phyloP scores from a whole-genome alignment of 2,797 vertebrate genomes.

The Salmo trutta region DNA sequence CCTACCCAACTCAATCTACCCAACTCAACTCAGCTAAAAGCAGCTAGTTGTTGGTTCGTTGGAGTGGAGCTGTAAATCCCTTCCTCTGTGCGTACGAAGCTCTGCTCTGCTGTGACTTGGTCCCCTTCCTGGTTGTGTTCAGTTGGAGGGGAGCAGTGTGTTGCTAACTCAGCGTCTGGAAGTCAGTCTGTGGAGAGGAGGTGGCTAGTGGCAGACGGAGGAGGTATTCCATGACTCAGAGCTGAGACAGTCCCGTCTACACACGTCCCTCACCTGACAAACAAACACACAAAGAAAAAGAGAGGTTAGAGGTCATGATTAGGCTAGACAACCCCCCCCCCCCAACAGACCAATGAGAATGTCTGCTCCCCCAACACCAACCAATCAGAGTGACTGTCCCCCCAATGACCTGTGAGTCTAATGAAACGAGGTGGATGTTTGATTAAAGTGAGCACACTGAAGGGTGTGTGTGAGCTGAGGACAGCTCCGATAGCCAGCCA shows the following conservation, averaged over 20 bases:
- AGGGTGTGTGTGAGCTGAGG: conserved; percentile 2
- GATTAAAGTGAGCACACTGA: not conserved
- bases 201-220: conserved; percentile 83
- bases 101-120: conserved; percentile 76
- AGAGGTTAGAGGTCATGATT: conserved; percentile 52
- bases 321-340: conserved; percentile 17
- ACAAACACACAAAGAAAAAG: conserved; percentile 58
- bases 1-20: too few relatives aligned
- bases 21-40: not conserved
- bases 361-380: too few relatives aligned
- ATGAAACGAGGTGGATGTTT: not conserved
- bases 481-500: conserved; percentile 48
- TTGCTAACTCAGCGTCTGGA: conserved; percentile 93
- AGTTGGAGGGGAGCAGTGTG: conserved; percentile 87
- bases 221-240: conserved; percentile 93
- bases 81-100: conserved; percentile 64
- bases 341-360: too few relatives aligned
- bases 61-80: not conserved
- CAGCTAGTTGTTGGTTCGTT: not conserved
- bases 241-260: conserved; percentile 76
- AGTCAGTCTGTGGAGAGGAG: conserved; percentile 87
- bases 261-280: conserved; percentile 80
- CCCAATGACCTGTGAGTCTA: conserved; percentile 6
- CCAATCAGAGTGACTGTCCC: too few relatives aligned
- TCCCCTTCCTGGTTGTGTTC: conserved; percentile 75